These are phyloP conservation scores for Peromyscus maniculatus DNA, from an alignment of 2,113 vertebrate species.

Conservation along the genomic window DNA sequence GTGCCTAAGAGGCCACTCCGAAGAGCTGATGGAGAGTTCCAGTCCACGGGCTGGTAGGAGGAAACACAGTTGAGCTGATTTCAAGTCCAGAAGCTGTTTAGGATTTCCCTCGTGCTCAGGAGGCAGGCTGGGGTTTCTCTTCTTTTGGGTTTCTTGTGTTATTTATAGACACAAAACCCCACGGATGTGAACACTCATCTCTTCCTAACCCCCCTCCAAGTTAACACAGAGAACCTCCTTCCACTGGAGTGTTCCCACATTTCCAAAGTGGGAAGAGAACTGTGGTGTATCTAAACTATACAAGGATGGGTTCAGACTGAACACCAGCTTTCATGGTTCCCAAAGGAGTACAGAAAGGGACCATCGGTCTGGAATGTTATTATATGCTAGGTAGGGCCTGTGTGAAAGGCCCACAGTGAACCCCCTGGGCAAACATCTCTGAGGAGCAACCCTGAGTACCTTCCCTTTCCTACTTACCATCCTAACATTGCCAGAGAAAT, in stretches of 20 bases:
- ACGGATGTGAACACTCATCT: background rate
- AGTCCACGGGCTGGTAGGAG: no score
- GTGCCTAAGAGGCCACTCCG: background rate
- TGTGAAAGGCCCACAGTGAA: background rate
- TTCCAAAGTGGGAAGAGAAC: background rate
- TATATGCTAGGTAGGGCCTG: background rate
- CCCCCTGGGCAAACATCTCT: background rate
- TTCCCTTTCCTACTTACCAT: background rate
- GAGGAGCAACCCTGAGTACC: background rate
- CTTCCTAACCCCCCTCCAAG: background rate
- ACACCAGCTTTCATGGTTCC: background rate
- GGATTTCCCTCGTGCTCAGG: background rate
- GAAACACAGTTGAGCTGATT: background rate
- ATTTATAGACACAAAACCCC: background rate
- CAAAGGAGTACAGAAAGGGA: background rate
- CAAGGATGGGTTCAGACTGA: background rate
- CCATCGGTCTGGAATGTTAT: background rate
- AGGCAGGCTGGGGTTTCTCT: background rate
- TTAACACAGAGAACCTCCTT: background rate
- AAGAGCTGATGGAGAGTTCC: background rate
- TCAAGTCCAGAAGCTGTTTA: background rate
- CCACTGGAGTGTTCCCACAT: background rate
- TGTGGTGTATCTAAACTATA: background rate
- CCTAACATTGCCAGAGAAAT: background rate
- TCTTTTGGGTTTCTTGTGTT: background rate